Percentiles rank a stretch among this genome's conserved stretches.
phyloP scores from a whole-genome alignment of 2,113 vertebrate species.

The Eleginops maclovinus region DNA sequence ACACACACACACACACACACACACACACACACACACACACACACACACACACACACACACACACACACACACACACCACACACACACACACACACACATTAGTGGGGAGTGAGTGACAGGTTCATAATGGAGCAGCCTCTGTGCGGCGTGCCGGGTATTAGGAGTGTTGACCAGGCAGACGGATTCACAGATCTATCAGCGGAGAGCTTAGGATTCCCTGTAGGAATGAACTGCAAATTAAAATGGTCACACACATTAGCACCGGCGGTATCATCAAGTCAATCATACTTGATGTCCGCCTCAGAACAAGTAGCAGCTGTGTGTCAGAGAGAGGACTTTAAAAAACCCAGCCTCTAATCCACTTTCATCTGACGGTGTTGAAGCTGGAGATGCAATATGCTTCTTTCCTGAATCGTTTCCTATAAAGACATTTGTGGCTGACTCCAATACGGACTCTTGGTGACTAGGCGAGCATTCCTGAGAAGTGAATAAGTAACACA shows the following conservation, averaged over 20 bases:
- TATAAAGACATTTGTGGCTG: background rate
- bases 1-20: slow-evolving; percentile 1
- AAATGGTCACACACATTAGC: slow-evolving; percentile 69
- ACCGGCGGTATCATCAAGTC: slow-evolving; percentile 61
- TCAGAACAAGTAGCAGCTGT: slow-evolving; percentile 51
- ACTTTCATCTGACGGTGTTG: slow-evolving; percentile 10
- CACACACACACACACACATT: slow-evolving; percentile 16
- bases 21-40: background rate
- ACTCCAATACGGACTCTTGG: background rate
- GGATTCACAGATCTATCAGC: slow-evolving; percentile 69
- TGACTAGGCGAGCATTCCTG: background rate
- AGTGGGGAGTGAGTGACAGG: slow-evolving; percentile 63
- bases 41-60: slow-evolving; percentile 19
- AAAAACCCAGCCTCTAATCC: slow-evolving; percentile 49
- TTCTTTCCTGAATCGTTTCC: slow-evolving; percentile 3
- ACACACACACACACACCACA: slow-evolving; percentile 1
- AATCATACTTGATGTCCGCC: slow-evolving; percentile 42
- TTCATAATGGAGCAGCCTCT: slow-evolving; percentile 65
- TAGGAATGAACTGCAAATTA: slow-evolving; percentile 65
- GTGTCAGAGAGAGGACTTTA: slow-evolving; percentile 43
- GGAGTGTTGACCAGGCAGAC: slow-evolving; percentile 55
- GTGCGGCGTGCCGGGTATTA: slow-evolving; percentile 51
- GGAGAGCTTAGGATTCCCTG: slow-evolving; percentile 55
- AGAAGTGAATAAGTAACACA: background rate
- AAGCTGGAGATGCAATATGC: slow-evolving; percentile 3